Evolutionary conservation across 1,140 invertebrate genomes (phyloP).

Genomic region (Eciton burchellii): DNA sequence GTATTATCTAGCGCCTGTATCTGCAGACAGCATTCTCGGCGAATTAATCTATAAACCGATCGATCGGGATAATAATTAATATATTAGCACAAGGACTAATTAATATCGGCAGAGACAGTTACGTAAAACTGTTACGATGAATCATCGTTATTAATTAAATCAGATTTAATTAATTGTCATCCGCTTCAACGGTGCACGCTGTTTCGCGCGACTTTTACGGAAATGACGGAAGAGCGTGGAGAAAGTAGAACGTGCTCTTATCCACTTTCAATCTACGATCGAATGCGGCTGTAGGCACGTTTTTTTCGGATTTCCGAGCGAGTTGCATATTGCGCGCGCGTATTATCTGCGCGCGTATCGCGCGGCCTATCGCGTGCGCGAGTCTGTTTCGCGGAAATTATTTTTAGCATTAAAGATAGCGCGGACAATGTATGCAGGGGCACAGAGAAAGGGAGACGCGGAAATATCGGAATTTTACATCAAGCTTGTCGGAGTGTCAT

Average conservation of each 20-base stretch:
- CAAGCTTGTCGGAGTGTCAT: neutral
- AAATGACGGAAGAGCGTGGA: constrained; percentile 10
- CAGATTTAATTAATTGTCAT: constrained; percentile 48
- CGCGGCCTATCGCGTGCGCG: constrained; percentile 45
- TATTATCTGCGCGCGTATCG: constrained; percentile 47
- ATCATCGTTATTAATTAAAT: constrained; percentile 41
- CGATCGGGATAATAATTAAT: constrained; percentile 48
- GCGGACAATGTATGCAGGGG: no score
- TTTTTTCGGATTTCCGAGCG: constrained; percentile 48
- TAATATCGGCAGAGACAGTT: constrained; percentile 53
- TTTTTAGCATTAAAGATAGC: constrained; percentile 44
- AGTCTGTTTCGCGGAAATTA: constrained; percentile 38
- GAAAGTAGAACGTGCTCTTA: constrained; percentile 46
- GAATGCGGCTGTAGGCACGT: constrained; percentile 39
- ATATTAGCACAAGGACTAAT: constrained; percentile 51
- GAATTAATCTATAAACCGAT: constrained; percentile 26
- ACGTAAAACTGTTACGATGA: constrained; percentile 3
- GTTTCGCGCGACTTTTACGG: constrained; percentile 26
- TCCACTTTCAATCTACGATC: constrained; percentile 60
- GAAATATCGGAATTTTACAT: constrained; percentile 16
- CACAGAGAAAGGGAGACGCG: no score
- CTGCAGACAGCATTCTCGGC: constrained; percentile 9
- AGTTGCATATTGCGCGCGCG: constrained; percentile 12
- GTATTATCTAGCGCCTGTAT: constrained; percentile 12
- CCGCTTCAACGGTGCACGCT: neutral